Conservation (phyloP, 2,113 vertebrate species). For the Eptesicus fuscus region DNA sequence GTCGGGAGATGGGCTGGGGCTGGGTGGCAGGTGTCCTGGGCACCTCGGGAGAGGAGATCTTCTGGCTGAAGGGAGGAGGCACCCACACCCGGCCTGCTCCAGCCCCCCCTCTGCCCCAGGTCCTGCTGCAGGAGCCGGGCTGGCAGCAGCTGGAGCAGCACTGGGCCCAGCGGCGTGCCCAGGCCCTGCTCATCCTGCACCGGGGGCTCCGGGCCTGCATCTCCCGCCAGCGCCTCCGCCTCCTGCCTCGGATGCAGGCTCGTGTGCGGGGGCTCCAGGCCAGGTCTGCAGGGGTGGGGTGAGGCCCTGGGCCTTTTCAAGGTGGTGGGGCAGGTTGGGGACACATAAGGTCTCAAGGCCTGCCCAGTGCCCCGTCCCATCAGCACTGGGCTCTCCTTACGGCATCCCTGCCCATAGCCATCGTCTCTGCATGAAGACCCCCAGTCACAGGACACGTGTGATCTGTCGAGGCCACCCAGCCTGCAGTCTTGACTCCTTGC, state of each 20-base stretch:
- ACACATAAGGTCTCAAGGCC: neutral
- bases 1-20: neutral
- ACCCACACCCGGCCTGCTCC: neutral
- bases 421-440: neutral
- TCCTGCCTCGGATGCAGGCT: constrained; percentile 87
- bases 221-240: constrained; percentile 84
- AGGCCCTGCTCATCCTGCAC: constrained; percentile 87
- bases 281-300: constrained; percentile 76
- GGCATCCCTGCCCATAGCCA: fast-evolving
- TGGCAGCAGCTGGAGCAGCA: constrained; percentile 83
- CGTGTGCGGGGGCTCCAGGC: constrained; percentile 87
- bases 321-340: neutral
- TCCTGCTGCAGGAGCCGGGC: constrained; percentile 85
- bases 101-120: constrained; percentile 67
- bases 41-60: neutral
- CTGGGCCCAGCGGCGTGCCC: constrained; percentile 81
- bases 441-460: neutral
- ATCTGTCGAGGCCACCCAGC: neutral
- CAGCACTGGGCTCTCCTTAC: neutral
- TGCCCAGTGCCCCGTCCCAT: neutral
- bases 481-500: neutral
- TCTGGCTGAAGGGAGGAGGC: constrained; percentile 53
- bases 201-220: constrained; percentile 85
- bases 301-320: neutral
- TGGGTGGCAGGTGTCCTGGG: neutral